phyloP scores from a whole-genome alignment of 1,140 invertebrate genomes.

The Bombus impatiens region DNA sequence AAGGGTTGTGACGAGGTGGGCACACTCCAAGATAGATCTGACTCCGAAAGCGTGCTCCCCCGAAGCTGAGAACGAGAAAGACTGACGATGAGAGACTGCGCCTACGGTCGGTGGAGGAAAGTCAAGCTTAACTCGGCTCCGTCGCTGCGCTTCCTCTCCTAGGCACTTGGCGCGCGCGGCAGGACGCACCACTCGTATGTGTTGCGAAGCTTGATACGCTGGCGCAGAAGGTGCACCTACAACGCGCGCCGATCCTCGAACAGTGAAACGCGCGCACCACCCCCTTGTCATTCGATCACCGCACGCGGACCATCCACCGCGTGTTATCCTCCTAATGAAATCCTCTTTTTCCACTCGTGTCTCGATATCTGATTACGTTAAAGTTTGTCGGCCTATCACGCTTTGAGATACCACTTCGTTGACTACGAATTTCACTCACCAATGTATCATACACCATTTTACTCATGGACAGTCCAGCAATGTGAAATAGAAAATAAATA shows the following conservation, averaged over 20 bases:
- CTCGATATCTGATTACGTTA: not conserved
- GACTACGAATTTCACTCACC: not conserved
- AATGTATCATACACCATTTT: not conserved
- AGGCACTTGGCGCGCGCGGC: constrained; percentile 61
- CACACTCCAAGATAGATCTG: constrained; percentile 34
- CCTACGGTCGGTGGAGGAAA: constrained; percentile 53
- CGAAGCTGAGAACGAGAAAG: constrained; percentile 17
- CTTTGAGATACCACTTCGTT: not conserved
- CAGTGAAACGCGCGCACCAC: constrained; percentile 54
- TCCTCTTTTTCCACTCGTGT: not conserved
- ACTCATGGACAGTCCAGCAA: no score
- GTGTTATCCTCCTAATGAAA: not conserved
- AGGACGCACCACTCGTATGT: constrained; percentile 54
- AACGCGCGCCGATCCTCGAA: constrained; percentile 59
- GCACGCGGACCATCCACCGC: constrained; percentile 20
- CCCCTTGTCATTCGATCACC: constrained; percentile 58
- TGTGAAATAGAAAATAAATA: no score
- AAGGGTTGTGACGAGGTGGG: constrained; percentile 20
- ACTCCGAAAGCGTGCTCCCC: constrained; percentile 36
- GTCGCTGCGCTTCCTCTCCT: constrained; percentile 64
- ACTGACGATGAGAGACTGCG: constrained; percentile 53
- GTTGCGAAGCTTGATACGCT: constrained; percentile 47
- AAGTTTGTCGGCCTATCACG: not conserved
- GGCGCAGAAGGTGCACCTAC: constrained; percentile 49
- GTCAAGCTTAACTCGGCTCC: constrained; percentile 56